These are phyloP conservation scores for Lucilia cuprina DNA, from an alignment of 1,140 invertebrate genomes.

Conservation along the genomic window DNA sequence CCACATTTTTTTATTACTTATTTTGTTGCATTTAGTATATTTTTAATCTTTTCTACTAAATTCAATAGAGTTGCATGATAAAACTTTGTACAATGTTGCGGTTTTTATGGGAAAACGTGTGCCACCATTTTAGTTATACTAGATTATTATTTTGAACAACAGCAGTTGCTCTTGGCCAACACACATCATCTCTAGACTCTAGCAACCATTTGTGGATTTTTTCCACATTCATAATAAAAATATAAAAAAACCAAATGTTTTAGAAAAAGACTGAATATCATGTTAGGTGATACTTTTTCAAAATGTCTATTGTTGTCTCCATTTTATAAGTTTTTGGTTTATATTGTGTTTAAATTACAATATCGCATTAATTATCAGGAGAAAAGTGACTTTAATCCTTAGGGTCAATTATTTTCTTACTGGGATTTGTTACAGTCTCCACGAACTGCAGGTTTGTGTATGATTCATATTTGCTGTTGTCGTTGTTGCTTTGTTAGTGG, in stretches of 20 bases:
- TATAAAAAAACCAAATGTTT: too few relatives aligned
- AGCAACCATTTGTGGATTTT: background rate
- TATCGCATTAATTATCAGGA: too few relatives aligned
- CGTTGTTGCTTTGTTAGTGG: background rate
- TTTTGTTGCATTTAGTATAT: background rate
- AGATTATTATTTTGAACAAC: background rate
- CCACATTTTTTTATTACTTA: background rate
- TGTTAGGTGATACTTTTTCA: too few relatives aligned
- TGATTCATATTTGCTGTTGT: background rate
- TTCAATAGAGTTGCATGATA: constrained; percentile 11
- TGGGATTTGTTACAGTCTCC: too few relatives aligned
- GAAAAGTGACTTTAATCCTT: too few relatives aligned
- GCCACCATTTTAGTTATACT: background rate
- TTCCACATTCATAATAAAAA: background rate
- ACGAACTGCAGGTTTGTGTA: background rate
- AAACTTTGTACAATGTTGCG: constrained; percentile 6
- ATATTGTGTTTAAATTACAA: too few relatives aligned
- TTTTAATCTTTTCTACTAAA: constrained; percentile 12
- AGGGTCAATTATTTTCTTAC: too few relatives aligned
- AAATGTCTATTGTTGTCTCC: too few relatives aligned
- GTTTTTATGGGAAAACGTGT: constrained; percentile 8
- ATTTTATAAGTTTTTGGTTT: too few relatives aligned
- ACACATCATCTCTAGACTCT: background rate
- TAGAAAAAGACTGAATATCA: too few relatives aligned
- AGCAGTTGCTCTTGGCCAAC: background rate